A percentile compares a stretch with the other conserved stretches of the same genome.
These are phyloP conservation scores for Amphilophus citrinellus DNA, from an alignment of 2,113 vertebrate species.

Conservation along the genomic window DNA sequence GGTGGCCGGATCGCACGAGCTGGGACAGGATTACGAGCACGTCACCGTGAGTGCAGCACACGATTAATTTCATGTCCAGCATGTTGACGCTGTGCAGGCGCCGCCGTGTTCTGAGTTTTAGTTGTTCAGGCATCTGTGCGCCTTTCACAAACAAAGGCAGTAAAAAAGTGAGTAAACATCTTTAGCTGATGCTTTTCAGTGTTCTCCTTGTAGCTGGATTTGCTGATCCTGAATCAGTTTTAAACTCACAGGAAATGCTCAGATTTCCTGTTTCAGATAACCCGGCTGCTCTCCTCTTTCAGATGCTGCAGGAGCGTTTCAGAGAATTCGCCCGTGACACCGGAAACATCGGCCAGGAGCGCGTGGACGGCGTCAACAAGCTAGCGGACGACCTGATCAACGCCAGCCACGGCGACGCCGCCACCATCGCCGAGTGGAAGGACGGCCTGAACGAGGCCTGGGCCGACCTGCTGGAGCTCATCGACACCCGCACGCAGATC, in stretches of 20 bases:
- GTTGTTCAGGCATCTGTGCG: too few species aligned
- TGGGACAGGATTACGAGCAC: conserved; percentile 98
- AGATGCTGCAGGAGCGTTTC: conserved; percentile 99
- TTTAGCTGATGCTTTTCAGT: too few species aligned
- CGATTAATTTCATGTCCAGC: not conserved
- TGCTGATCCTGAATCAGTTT: too few species aligned
- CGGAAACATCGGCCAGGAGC: conserved; percentile 97
- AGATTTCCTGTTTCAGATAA: too few species aligned
- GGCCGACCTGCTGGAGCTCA: conserved; percentile 98
- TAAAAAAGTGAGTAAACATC: too few species aligned
- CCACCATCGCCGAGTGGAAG: conserved; percentile 98
- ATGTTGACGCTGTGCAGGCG: not conserved
- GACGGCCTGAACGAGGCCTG: conserved; percentile 98
- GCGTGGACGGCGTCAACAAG: conserved; percentile 93
- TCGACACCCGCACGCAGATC: conserved; percentile 97
- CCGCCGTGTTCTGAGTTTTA: not conserved
- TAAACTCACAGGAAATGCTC: too few species aligned
- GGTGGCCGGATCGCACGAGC: conserved; percentile 96
- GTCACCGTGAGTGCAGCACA: conserved; percentile 86
- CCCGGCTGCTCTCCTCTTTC: not conserved
- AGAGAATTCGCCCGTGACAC: conserved; percentile 97
- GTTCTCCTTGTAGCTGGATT: too few species aligned
- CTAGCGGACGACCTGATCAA: conserved; percentile 98
- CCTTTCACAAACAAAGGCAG: too few species aligned
- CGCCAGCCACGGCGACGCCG: conserved; percentile 92